These are phyloP conservation scores for Ceyx margarethae DNA, from an alignment of 2,113 vertebrate species.

Conservation along the genomic window DNA sequence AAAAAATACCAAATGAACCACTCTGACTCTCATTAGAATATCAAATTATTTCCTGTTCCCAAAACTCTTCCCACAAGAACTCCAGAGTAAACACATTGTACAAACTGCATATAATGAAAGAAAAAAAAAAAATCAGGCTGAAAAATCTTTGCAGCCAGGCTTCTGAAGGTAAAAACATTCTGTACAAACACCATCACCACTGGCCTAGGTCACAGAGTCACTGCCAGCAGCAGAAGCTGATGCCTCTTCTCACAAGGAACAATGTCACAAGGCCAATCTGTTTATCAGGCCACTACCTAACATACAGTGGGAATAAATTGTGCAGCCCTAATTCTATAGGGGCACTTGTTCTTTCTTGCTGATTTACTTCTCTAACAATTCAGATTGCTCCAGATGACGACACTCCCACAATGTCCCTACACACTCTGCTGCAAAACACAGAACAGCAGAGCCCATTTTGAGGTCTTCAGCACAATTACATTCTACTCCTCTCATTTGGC, in stretches of 20 bases:
- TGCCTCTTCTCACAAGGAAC: not conserved
- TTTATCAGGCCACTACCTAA: not conserved
- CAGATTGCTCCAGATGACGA: not conserved
- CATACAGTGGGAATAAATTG: not conserved
- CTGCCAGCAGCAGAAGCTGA: not conserved
- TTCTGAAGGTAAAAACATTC: not conserved
- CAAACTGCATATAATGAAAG: not conserved
- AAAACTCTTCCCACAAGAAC: not conserved
- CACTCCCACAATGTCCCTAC: not conserved
- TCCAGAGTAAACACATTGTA: not conserved
- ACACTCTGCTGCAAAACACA: not conserved
- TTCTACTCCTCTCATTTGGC: not conserved
- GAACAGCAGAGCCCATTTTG: not conserved
- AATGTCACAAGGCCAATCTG: not conserved
- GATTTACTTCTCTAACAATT: not conserved
- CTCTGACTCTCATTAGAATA: not conserved
- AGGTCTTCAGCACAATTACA: not conserved
- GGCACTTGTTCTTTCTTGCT: not conserved
- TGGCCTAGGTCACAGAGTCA: not conserved
- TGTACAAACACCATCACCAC: accelerated
- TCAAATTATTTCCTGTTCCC: not conserved
- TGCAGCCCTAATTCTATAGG: not conserved
- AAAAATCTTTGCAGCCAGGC: not conserved
- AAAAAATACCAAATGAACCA: not conserved
- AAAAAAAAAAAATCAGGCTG: not conserved